Conservation (phyloP, 2,888 invertebrate genomes). For the Xanthorhoe designata region DNA sequence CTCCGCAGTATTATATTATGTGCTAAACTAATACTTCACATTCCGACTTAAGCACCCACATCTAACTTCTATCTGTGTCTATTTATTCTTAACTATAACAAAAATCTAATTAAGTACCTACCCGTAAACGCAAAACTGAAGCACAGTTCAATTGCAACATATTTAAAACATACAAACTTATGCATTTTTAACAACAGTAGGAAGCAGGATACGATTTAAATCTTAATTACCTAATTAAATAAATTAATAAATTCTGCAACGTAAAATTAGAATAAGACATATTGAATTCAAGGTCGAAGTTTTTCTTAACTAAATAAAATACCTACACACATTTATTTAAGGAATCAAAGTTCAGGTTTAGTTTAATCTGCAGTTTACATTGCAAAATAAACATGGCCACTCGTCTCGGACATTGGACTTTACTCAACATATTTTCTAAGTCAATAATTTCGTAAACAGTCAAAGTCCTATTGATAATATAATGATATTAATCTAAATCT, state of each 20-base stretch:
- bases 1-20: too few relatives aligned
- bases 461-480: background rate
- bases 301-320: background rate
- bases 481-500: background rate
- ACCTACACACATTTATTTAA: background rate
- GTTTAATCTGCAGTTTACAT: background rate
- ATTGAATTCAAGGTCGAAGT: conserved; percentile 19
- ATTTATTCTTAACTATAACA: too few relatives aligned
- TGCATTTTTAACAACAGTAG: background rate
- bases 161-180: background rate
- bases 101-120: too few relatives aligned
- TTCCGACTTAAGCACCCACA: too few relatives aligned
- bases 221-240: background rate
- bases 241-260: conserved; percentile 10
- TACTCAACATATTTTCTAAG: background rate
- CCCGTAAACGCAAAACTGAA: too few relatives aligned
- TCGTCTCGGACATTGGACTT: conserved; percentile 15
- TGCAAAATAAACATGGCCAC: conserved; percentile 11
- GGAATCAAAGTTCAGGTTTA: background rate
- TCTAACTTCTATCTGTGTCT: too few relatives aligned
- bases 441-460: background rate
- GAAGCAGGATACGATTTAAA: background rate
- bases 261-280: conserved; percentile 14
- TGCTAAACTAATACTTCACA: too few relatives aligned
- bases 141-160: background rate